Evolutionary conservation across 2,888 invertebrate genomes (phyloP), one percentile per base, ranked within the genome.

Genomic region (Drosophila pseudotalamancana): DNA sequence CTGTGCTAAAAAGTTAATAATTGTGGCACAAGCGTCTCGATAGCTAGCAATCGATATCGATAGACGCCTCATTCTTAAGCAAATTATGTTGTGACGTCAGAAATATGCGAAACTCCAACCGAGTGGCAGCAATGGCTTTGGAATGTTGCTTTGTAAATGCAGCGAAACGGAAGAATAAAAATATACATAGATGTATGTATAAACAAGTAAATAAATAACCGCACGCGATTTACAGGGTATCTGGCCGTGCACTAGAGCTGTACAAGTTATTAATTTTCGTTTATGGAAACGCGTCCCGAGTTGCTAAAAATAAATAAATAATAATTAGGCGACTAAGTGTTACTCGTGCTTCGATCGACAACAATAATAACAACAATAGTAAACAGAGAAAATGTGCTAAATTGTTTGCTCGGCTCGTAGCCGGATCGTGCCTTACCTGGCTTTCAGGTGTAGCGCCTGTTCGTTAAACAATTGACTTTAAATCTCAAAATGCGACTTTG

Each of bases 241-340:
- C 9, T 27, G 0, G n/a, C 4, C 19, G 32, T 25, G 11, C 6
- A 6, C 16, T 6, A n/a, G 3, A 6, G 9, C 12, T 60, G 25
- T 11, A 16, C 8, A 32, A 37, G 32, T 50, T 53, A 32, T 39
- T 54, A 25, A n/a, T n/a, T n/a, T 67, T 78, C 75, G 72, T 61
- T 81, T 59, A 67, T 78, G 40, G 66, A 73, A 74, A 76, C 68
- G 76, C 68, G 62, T 42, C 53, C 66, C 34, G 27, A 29, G 45
- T 37, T 49, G 78, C 83, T 79, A 61, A 79, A 79, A 71, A 76
- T 82, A 82, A 64, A 73, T 49, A 57, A 73, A 61, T 68, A 71
- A 72, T 57, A 53, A 82, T 72, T 76, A 54, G 70, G 53, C 54
- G 61, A 78, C 51, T 14, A 11, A 42, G 56, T 48, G 48, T 60